Percentiles rank a stretch among this genome's conserved stretches.
Evolutionary conservation across 1,140 invertebrate species (phyloP).

Genomic region (Brachionus calyciflorus): DNA sequence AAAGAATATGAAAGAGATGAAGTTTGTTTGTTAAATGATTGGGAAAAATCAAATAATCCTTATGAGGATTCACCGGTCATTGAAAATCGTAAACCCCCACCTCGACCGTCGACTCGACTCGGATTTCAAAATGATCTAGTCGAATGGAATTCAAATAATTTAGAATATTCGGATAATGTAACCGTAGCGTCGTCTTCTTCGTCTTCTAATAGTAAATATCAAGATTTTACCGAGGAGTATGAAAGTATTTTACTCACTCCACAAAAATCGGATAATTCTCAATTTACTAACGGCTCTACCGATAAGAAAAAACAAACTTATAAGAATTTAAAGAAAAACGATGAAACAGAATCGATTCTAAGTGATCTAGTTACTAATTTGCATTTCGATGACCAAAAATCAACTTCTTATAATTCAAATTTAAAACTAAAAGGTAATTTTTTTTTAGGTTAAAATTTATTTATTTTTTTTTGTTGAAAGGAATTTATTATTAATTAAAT

Average conservation of each 20-base stretch:
- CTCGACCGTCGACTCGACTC: background rate
- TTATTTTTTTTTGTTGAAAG: no score
- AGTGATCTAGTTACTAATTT: constrained; percentile 4
- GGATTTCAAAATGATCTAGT: constrained; percentile 6
- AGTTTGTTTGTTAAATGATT: background rate
- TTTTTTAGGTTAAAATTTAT: background rate
- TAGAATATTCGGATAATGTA: constrained; percentile 30
- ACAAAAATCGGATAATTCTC: background rate
- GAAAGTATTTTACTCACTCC: background rate
- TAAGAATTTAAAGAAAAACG: background rate
- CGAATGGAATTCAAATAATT: background rate
- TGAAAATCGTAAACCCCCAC: background rate
- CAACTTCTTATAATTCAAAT: background rate
- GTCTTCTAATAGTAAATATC: background rate
- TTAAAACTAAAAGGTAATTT: constrained; percentile 23
- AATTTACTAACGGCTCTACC: no score
- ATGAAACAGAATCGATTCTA: background rate
- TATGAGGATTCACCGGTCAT: background rate
- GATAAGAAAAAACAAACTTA: background rate
- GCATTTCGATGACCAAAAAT: constrained; percentile 18
- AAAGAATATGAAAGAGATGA: background rate
- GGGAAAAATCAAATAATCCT: background rate
- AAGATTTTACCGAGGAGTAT: constrained; percentile 5
- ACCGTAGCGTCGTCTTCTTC: constrained; percentile 1
- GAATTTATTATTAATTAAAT: no score